These are phyloP conservation scores for Belonocnema kinseyi DNA, from an alignment of 1,140 invertebrate genomes.

Conservation along the genomic window DNA sequence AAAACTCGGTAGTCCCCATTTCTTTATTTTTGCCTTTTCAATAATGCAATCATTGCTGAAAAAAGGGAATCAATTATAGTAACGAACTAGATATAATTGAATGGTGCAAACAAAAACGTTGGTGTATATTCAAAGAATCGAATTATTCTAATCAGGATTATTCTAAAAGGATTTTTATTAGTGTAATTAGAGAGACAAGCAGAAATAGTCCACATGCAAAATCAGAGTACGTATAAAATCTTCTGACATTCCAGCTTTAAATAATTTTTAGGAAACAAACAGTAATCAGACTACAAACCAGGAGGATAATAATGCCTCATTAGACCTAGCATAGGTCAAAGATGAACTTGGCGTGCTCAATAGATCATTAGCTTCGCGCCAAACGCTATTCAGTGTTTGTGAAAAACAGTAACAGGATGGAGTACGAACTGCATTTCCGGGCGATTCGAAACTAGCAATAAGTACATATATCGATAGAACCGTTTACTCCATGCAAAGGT, in stretches of 20 bases:
- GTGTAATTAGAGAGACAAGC: too few species aligned
- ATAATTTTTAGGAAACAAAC: background rate
- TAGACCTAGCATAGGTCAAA: conserved; percentile 17
- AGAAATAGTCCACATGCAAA: background rate
- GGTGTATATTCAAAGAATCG: too few species aligned
- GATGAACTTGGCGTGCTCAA: conserved; percentile 11
- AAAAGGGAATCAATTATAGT: conserved; percentile 40
- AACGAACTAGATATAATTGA: conserved; percentile 25
- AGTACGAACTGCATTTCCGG: conserved; percentile 5
- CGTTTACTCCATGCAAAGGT: background rate
- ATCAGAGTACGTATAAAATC: conserved; percentile 27
- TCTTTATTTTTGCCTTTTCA: conserved; percentile 81
- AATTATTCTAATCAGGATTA: too few species aligned
- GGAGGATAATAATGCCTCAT: conserved; percentile 17
- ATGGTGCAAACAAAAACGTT: conserved; percentile 41
- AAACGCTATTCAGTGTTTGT: conserved; percentile 9
- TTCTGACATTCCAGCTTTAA: background rate
- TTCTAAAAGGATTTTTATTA: too few species aligned
- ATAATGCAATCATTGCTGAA: conserved; percentile 78
- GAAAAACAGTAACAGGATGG: conserved; percentile 11
- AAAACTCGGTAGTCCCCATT: conserved; percentile 79
- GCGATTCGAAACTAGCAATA: conserved; percentile 13
- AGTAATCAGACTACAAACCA: conserved; percentile 3
- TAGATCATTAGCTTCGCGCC: conserved; percentile 17
- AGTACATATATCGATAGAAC: conserved; percentile 2